These are phyloP conservation scores for Coelopa pilipes DNA, from an alignment of 2,888 invertebrate genomes.

Conservation along the genomic window DNA sequence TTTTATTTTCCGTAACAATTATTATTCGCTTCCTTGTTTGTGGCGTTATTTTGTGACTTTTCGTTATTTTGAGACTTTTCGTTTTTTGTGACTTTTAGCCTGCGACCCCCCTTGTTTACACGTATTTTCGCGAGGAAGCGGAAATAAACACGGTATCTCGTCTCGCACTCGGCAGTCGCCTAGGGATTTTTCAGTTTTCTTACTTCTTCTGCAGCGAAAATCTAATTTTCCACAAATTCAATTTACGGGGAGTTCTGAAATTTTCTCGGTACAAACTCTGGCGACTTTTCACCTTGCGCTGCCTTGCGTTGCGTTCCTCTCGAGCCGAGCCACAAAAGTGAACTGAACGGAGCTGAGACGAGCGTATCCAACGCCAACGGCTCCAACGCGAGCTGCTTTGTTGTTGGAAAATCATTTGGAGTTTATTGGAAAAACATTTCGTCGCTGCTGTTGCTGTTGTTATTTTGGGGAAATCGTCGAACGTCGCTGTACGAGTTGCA, in stretches of 20 bases:
- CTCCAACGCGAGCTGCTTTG: conserved; percentile 15
- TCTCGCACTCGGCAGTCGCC: conserved; percentile 19
- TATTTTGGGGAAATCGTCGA: conserved; percentile 8
- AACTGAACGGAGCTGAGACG: conserved; percentile 44
- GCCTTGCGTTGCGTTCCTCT: conserved; percentile 49
- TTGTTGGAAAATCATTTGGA: conserved; percentile 20
- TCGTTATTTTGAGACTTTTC: conserved; percentile 11
- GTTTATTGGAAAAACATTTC: conserved; percentile 31
- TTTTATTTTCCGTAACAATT: conserved; percentile 27
- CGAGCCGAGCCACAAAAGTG: conserved; percentile 54
- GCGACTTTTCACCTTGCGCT: conserved; percentile 33
- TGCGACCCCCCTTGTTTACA: too few species aligned
- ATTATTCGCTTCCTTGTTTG: conserved; percentile 39
- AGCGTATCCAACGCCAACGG: conserved; percentile 22
- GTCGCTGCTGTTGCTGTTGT: background rate
- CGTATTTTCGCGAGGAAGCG: too few species aligned
- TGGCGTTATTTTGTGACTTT: background rate
- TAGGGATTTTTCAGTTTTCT: too few species aligned
- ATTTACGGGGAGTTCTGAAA: too few species aligned
- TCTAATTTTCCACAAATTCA: too few species aligned
- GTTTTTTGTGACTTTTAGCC: conserved; percentile 23
- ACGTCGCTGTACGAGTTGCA: background rate
- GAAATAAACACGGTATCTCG: too few species aligned
- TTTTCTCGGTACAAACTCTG: background rate
- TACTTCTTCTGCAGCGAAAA: too few species aligned